phyloP scores from a whole-genome alignment of 2,888 invertebrate genomes.

The Ennomos fuscantarius region DNA sequence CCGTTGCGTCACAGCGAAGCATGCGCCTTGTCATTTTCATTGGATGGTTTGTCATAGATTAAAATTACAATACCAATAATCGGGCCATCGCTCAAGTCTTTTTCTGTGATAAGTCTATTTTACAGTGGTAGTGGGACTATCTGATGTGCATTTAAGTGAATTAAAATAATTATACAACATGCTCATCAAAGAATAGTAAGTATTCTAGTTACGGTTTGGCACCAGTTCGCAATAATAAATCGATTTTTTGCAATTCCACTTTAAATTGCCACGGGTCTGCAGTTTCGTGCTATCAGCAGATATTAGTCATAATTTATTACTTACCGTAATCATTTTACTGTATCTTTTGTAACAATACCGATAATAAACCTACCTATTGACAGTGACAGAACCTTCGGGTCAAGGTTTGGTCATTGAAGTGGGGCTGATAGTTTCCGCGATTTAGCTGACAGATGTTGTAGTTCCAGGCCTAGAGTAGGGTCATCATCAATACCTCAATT shows the following conservation, averaged over 20 bases:
- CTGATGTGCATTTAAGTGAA: constrained; percentile 82
- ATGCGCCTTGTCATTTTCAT: constrained; percentile 86
- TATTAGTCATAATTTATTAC: constrained; percentile 36
- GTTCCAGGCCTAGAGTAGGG: constrained; percentile 23
- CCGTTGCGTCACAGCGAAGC: constrained; percentile 86
- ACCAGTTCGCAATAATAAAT: constrained; percentile 70
- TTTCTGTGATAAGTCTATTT: constrained; percentile 80
- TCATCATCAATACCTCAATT: not conserved
- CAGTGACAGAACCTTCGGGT: constrained; percentile 71
- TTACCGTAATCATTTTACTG: constrained; percentile 29
- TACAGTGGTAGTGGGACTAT: constrained; percentile 80
- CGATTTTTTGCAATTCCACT: constrained; percentile 70
- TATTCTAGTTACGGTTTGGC: constrained; percentile 73
- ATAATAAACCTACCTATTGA: constrained; percentile 48
- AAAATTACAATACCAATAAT: constrained; percentile 77
- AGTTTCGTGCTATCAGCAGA: constrained; percentile 56
- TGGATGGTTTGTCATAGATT: constrained; percentile 80
- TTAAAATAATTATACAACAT: constrained; percentile 80
- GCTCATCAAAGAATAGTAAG: constrained; percentile 91
- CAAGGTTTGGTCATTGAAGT: constrained; percentile 57
- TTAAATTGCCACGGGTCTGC: constrained; percentile 52
- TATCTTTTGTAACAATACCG: constrained; percentile 35
- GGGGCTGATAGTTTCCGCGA: constrained; percentile 40
- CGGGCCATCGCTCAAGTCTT: constrained; percentile 79
- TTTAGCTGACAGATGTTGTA: constrained; percentile 56